These are phyloP conservation scores for Aphidius gifuensis DNA, from an alignment of 1,140 invertebrate species.

Conservation along the genomic window DNA sequence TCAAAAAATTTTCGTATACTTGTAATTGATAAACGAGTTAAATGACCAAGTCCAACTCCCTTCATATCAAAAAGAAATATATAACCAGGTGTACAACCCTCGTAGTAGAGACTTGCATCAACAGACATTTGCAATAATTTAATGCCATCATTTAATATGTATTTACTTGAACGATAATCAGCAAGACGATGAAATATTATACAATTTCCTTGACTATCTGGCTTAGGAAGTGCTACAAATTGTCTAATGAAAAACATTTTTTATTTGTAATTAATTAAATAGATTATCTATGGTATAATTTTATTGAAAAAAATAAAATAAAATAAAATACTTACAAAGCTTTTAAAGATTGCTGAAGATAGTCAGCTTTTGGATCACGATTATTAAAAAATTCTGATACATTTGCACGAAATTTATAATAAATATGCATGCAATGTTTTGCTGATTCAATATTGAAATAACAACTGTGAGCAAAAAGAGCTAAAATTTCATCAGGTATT, in stretches of 20 bases:
- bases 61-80: conserved; percentile 66
- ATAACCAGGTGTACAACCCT: conserved; percentile 58
- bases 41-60: conserved; percentile 59
- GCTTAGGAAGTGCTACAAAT: conserved; percentile 56
- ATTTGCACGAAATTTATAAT: conserved; percentile 58
- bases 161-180: conserved; percentile 62
- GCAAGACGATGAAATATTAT: conserved; percentile 64
- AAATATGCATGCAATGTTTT: conserved; percentile 60
- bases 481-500: conserved; percentile 47
- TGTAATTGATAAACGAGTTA: conserved; percentile 59
- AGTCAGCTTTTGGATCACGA: conserved; percentile 48
- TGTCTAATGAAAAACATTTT: conserved; percentile 47
- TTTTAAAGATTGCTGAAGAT: conserved; percentile 44
- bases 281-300: neutral
- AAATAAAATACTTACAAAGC: conserved; percentile 47
- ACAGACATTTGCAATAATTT: conserved; percentile 70
- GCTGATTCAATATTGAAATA: conserved; percentile 56
- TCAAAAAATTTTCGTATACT: conserved; percentile 67
- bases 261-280: neutral
- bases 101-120: conserved; percentile 60
- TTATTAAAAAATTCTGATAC: conserved; percentile 61
- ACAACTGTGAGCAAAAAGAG: conserved; percentile 62
- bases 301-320: neutral
- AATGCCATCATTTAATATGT: conserved; percentile 64
- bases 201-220: conserved; percentile 59